phyloP scores from a whole-genome alignment of 2,797 vertebrate species.

The Chelonia mydas region DNA sequence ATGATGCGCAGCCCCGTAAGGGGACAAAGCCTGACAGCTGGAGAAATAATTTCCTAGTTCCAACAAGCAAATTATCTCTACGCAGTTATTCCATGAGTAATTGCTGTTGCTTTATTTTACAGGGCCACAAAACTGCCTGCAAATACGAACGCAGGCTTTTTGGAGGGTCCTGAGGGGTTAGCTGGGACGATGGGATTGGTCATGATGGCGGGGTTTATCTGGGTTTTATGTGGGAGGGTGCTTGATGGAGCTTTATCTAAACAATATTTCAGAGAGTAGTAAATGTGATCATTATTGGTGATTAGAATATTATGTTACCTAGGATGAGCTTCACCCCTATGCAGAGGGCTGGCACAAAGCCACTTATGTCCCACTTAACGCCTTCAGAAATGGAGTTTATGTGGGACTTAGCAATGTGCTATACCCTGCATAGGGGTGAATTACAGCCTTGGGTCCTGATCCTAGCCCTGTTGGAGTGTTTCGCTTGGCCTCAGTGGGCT shows the following conservation, averaged over 20 bases:
- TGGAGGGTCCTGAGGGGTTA: neutral
- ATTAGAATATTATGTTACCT: neutral
- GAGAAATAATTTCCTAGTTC: neutral
- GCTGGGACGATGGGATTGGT: neutral
- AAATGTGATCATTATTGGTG: neutral
- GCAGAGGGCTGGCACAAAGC: neutral
- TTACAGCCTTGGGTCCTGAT: neutral
- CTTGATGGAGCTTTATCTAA: neutral
- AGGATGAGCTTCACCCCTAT: neutral
- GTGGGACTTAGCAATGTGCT: neutral
- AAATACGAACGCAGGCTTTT: neutral
- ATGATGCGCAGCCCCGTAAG: neutral
- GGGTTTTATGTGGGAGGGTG: neutral
- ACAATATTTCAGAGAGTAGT: neutral
- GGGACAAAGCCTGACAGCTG: neutral
- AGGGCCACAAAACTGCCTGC: neutral
- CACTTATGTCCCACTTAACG: neutral
- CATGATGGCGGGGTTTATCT: neutral
- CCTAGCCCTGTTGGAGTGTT: neutral
- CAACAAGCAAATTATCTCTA: neutral
- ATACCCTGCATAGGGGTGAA: neutral
- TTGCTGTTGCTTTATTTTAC: neutral
- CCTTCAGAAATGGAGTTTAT: slow-evolving; percentile 2
- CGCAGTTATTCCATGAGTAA: neutral
- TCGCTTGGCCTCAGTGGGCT: neutral